A percentile compares a stretch with the other conserved stretches of the same genome.
phyloP scores from a whole-genome alignment of 2,888 invertebrate genomes.

The Drosophila meridiana region DNA sequence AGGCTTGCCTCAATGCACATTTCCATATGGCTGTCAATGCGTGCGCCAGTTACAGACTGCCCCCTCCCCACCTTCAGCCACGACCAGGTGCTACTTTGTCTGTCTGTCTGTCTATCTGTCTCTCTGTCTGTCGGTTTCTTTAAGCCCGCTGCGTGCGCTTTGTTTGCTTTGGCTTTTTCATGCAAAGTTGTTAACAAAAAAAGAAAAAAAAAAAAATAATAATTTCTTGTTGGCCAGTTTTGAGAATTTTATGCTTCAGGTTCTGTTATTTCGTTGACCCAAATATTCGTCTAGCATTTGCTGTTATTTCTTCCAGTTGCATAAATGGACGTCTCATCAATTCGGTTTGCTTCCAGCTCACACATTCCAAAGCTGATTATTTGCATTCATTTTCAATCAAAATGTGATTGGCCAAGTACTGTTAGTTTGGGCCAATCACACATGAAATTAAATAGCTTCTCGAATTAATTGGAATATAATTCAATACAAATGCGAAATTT shows the following conservation, averaged over 20 bases:
- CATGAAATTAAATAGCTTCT: background rate
- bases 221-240: slow-evolving; percentile 31
- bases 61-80: background rate
- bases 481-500: background rate
- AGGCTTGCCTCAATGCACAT: slow-evolving; percentile 47
- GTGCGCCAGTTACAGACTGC: slow-evolving; percentile 14
- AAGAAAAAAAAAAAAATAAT: background rate
- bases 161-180: slow-evolving; percentile 68
- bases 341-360: background rate
- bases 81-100: slow-evolving; percentile 10
- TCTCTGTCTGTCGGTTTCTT: slow-evolving; percentile 8
- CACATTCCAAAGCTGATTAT: slow-evolving; percentile 12
- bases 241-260: slow-evolving; percentile 53
- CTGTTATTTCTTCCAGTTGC: slow-evolving; percentile 20
- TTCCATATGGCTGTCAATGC: slow-evolving; percentile 29
- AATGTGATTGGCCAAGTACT: background rate
- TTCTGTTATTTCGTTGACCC: slow-evolving; percentile 79
- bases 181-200: slow-evolving; percentile 76
- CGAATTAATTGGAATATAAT: background rate
- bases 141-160: slow-evolving; percentile 33
- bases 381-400: slow-evolving; percentile 3
- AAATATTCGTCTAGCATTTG: slow-evolving; percentile 43
- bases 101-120: background rate
- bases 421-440: background rate
- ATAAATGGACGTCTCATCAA: background rate